These are phyloP conservation scores for Listronotus bonariensis DNA, from an alignment of 1,140 invertebrate genomes.

Conservation along the genomic window DNA sequence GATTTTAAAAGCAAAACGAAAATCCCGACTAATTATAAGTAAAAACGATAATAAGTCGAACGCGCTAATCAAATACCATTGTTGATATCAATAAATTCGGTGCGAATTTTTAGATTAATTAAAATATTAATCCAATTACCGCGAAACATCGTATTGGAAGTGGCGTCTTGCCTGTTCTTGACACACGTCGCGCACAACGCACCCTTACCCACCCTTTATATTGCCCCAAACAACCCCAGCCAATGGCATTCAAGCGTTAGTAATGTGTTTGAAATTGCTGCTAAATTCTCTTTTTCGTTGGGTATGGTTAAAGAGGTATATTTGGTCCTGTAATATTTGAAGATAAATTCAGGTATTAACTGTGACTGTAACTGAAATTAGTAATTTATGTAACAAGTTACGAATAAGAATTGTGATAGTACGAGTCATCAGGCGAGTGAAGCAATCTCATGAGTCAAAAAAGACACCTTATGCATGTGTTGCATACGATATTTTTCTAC, in stretches of 20 bases:
- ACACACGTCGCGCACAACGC: slow-evolving; percentile 52
- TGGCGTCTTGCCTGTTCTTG: slow-evolving; percentile 53
- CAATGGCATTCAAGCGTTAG: slow-evolving; percentile 37
- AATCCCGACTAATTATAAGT: neutral
- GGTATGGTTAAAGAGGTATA: neutral
- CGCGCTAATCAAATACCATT: slow-evolving; percentile 27
- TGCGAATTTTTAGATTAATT: slow-evolving; percentile 55
- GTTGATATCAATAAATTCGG: slow-evolving; percentile 29
- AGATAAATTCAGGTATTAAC: no score
- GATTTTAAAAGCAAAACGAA: neutral
- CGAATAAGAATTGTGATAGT: no score
- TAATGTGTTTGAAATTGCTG: slow-evolving; percentile 43
- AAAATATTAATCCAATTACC: slow-evolving; percentile 56
- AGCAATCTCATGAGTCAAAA: no score
- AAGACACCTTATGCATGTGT: no score
- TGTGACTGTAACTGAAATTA: no score
- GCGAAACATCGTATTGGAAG: slow-evolving; percentile 51
- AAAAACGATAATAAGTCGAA: slow-evolving; percentile 4
- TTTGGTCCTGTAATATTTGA: neutral
- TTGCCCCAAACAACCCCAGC: slow-evolving; percentile 29
- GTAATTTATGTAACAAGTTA: no score
- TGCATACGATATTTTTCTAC: no score
- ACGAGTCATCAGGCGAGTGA: no score
- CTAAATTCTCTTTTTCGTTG: slow-evolving; percentile 27
- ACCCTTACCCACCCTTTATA: slow-evolving; percentile 40